Conservation (phyloP, 2,113 vertebrate species). For the Gymnocephalus cernua region DNA sequence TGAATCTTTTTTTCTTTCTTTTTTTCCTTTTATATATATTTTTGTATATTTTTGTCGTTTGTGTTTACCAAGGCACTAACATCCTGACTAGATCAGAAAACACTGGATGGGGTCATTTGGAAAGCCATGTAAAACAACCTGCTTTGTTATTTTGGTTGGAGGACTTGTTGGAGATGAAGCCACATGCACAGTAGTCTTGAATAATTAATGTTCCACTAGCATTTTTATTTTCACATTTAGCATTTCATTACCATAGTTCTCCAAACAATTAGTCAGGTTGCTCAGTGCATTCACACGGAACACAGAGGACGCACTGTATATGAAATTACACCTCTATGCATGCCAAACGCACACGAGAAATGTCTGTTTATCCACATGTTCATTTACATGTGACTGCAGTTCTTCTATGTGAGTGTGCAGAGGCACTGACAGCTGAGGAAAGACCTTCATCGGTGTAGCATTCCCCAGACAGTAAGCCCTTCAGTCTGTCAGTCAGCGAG, state of each 20-base stretch:
- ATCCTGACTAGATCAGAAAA: neutral
- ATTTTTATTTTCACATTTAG: constrained; percentile 15
- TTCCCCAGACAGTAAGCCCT: constrained; percentile 52
- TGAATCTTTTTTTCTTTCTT: too few species aligned
- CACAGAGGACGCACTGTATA: neutral
- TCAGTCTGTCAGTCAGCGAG: constrained; percentile 50
- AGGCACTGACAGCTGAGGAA: constrained; percentile 37
- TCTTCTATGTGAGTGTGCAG: constrained; percentile 17
- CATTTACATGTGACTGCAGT: constrained; percentile 20
- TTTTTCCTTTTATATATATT: too few species aligned
- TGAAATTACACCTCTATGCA: neutral
- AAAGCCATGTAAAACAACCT: neutral
- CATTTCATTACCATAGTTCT: constrained; percentile 6
- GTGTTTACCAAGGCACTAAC: neutral
- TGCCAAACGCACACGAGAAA: neutral
- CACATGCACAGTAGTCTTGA: constrained; percentile 3
- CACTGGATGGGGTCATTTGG: neutral
- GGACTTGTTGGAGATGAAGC: constrained; percentile 13
- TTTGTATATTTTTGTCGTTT: neutral
- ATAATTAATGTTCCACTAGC: constrained; percentile 15
- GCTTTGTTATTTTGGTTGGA: constrained; percentile 4
- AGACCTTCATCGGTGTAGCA: constrained; percentile 61
- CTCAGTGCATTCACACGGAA: neutral
- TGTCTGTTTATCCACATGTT: constrained; percentile 7
- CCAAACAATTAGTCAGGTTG: constrained; percentile 5